phyloP scores from a whole-genome alignment of 2,888 invertebrate species.

The Drosophila pegasa region DNA sequence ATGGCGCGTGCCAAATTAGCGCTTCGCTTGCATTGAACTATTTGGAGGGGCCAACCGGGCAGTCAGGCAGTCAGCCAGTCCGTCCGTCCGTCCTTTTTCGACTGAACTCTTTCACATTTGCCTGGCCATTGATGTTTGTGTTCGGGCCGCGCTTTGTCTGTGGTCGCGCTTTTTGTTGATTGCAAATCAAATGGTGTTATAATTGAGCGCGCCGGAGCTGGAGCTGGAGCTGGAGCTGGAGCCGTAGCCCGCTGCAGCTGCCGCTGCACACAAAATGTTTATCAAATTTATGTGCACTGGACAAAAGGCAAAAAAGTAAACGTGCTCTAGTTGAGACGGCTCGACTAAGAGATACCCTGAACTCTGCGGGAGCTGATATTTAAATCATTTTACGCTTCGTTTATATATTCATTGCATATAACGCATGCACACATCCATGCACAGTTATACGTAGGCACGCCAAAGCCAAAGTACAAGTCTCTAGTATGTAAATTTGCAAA shows the following conservation, averaged over 20 bases:
- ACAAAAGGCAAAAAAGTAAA: too few species aligned
- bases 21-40: conserved; percentile 70
- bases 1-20: conserved; percentile 79
- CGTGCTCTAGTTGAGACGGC: too few species aligned
- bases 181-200: conserved; percentile 63
- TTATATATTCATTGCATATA: too few species aligned
- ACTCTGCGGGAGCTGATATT: too few species aligned
- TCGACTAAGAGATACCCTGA: too few species aligned
- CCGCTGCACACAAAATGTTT: conserved; percentile 32
- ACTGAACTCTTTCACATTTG: conserved; percentile 26
- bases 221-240: background rate
- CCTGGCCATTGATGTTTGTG: conserved; percentile 30
- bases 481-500: too few species aligned
- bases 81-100: background rate
- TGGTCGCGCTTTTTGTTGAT: conserved; percentile 54
- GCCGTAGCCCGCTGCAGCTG: too few species aligned
- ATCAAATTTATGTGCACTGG: conserved; percentile 34
- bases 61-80: background rate
- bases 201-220: conserved; percentile 43
- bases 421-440: too few species aligned
- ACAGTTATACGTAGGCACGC: too few species aligned
- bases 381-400: too few species aligned
- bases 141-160: conserved; percentile 48
- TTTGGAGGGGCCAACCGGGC: conserved; percentile 41
- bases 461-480: too few species aligned